A percentile compares a stretch with the other conserved stretches of the same genome.
Evolutionary conservation across 2,888 invertebrate species (phyloP).

Genomic region (Phrixothrix hirtus): DNA sequence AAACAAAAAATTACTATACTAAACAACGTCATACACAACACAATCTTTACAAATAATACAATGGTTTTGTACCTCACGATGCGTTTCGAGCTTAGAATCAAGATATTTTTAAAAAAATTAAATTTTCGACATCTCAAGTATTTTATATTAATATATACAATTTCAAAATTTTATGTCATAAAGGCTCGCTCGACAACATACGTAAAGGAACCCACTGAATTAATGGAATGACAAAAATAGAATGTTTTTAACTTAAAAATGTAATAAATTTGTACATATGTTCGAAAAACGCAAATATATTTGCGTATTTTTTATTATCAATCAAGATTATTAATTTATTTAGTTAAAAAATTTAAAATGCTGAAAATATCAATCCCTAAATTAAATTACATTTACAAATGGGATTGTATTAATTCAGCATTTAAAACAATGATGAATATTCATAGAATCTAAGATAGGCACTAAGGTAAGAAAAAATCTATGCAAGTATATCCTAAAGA

Average conservation of each 20-base stretch:
- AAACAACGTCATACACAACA: constrained; percentile 21
- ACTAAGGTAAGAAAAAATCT: constrained; percentile 21
- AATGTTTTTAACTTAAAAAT: not conserved
- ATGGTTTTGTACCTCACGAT: no score
- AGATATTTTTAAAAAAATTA: no score
- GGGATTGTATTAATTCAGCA: constrained; percentile 8
- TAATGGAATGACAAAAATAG: not conserved
- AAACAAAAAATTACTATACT: constrained; percentile 6
- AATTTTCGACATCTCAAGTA: no score
- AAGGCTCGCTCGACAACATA: no score
- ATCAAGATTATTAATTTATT: no score
- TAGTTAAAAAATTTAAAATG: no score
- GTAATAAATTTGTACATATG: not conserved
- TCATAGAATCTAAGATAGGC: constrained; percentile 22
- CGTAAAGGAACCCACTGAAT: not conserved
- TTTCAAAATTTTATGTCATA: no score
- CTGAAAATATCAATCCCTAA: constrained; percentile 5
- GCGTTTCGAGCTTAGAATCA: no score
- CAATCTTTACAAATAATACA: constrained; percentile 9
- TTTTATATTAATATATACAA: no score
- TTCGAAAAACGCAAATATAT: not conserved
- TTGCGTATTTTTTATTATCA: no score
- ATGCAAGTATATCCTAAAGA: constrained; percentile 2
- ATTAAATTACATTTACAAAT: not conserved
- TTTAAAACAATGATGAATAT: constrained; percentile 17